phyloP scores from a whole-genome alignment of 92 coral and sea anemone genomes.

The Montipora capitata region DNA sequence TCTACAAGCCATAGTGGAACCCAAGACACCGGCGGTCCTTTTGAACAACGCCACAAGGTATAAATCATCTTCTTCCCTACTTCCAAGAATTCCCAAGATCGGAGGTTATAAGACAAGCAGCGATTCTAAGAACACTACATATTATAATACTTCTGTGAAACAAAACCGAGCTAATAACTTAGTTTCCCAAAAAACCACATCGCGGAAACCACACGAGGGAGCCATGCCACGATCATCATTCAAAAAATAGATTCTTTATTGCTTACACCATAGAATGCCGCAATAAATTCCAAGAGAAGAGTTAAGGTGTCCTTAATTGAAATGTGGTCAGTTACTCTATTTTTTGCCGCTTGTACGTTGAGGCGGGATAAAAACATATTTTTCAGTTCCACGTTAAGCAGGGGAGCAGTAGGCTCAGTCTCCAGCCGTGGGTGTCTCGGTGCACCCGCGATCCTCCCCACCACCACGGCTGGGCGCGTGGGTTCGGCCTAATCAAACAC shows the following conservation, averaged over 20 bases:
- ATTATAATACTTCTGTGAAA: constrained; percentile 10
- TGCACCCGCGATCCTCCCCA: no score
- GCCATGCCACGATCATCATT: constrained; percentile 1
- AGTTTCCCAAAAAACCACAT: background rate
- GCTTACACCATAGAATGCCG: no score
- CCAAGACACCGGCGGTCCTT: constrained; percentile 85
- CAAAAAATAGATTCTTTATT: constrained; percentile 7
- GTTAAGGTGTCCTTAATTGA: no score
- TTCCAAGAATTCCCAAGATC: constrained; percentile 21
- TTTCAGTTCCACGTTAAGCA: no score
- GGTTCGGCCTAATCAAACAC: background rate
- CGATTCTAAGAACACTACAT: constrained; percentile 22
- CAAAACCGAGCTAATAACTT: constrained; percentile 15
- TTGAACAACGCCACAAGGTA: constrained; percentile 10
- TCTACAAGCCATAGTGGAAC: constrained; percentile 86
- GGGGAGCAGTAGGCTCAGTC: no score
- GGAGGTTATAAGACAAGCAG: constrained; percentile 26
- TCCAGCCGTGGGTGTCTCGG: no score
- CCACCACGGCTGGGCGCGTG: background rate
- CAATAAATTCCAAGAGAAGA: no score
- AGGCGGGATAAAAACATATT: no score
- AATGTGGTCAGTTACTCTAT: no score
- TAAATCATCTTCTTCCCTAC: constrained; percentile 38
- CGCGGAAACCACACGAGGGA: constrained; percentile 32
- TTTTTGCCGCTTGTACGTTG: no score